Evolutionary conservation across 1,140 invertebrate genomes (phyloP), one percentile per base, ranked within the genome.

Genomic region (Conus ventricosus): DNA sequence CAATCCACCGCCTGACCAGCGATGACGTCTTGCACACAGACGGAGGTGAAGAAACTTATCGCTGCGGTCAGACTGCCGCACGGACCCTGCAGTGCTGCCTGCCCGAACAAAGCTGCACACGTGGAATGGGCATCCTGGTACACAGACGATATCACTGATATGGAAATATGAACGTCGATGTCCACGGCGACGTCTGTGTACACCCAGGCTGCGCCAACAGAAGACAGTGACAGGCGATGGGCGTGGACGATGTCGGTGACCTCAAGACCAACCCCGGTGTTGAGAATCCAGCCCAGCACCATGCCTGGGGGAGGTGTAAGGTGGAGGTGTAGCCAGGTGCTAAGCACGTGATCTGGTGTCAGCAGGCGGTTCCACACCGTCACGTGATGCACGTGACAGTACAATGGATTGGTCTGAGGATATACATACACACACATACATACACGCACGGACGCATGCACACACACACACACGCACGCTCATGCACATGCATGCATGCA

Each of bases 291-390:
- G 17, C 90, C 89, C 13, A 89, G 15, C 3, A 81, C 84, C 17
- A 92, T 67, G 4, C 84, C 76, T 7, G 80, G 80, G 54, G 84
- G 23, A 51, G n/a, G 27, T 57, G 81, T 27, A 15, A 75, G 25
- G 88, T 55, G 67, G 60, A 71, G 17, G 87, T 90, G 13, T 86
- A 15, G 84, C 88, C 88, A 91, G 51, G 88, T 87, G n/a, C 76
- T 51, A 10, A 88, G 13, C n/a, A 92, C 84, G 11, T 90, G 67
- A 10, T 85, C 53, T 71, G 87, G 89, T 53, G 90, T 51, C 23
- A 91, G 78, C 39, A n/a, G 87, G 84, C 67, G 75, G 23, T 85
- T 88, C 88, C 89, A 92, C 5, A 92, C 87, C 6, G 87, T 83
- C 5, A 91, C 17, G 57, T 87, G 85, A 15, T 92, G 88, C 76